phyloP scores from a whole-genome alignment of 2,797 vertebrate genomes.

The Catharus ustulatus region DNA sequence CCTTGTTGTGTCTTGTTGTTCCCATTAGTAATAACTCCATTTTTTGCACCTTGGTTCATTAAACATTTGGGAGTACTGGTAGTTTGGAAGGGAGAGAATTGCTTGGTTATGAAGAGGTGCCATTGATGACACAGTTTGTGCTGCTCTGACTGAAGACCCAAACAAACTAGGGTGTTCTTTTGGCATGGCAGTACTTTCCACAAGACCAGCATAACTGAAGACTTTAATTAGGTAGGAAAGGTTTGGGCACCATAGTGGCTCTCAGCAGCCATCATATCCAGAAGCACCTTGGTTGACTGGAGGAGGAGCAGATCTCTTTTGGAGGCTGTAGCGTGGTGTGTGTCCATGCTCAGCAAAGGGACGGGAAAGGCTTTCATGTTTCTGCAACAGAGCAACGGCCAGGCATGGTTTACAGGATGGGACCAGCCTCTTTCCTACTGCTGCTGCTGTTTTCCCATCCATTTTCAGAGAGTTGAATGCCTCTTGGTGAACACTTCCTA shows the following conservation, averaged over 20 bases:
- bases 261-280: neutral
- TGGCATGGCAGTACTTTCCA: neutral
- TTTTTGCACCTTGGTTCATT: neutral
- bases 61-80: neutral
- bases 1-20: neutral
- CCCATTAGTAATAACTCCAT: neutral
- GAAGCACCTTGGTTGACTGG: neutral
- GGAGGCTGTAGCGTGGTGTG: neutral
- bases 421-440: neutral
- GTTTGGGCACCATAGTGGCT: neutral
- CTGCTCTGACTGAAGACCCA: conserved; percentile 43
- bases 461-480: conserved; percentile 46
- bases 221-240: neutral
- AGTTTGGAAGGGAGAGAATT: conserved; percentile 6
- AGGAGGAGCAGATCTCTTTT: neutral
- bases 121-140: neutral
- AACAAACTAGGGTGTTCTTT: conserved; percentile 10
- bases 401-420: neutral
- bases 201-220: neutral
- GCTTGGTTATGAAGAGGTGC: neutral
- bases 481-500: conserved; percentile 46
- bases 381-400: neutral
- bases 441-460: neutral
- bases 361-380: neutral
- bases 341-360: neutral